Evolutionary conservation across 2,113 vertebrate genomes (phyloP).

Genomic region (Podilymbus podiceps): DNA sequence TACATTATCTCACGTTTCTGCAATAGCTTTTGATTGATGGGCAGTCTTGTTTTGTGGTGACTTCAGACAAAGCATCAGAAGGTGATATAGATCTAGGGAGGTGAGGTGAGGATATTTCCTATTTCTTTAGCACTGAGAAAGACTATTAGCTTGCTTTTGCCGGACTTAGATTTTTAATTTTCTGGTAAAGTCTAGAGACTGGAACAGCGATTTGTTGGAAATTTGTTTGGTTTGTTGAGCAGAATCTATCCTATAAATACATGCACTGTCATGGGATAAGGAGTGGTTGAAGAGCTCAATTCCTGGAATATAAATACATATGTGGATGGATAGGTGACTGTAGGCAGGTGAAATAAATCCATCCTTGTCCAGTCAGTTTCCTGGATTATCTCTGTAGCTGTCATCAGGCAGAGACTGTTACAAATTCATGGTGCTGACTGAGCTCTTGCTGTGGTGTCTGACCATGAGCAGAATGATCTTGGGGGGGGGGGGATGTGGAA

Average conservation of each 20-base stretch:
- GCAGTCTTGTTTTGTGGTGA: neutral
- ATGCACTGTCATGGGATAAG: neutral
- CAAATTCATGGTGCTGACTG: neutral
- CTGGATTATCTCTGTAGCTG: neutral
- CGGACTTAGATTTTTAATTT: neutral
- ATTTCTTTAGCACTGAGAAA: neutral
- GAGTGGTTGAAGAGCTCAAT: neutral
- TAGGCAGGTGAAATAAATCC: neutral
- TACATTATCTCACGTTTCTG: neutral
- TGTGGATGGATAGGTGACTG: neutral
- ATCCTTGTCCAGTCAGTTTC: neutral
- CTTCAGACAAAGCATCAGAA: neutral
- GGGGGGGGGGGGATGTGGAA: too few relatives aligned
- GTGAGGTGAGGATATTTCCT: neutral
- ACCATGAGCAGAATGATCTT: neutral
- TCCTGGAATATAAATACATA: neutral
- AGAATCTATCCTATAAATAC: neutral
- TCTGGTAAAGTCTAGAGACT: neutral
- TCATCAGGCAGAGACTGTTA: neutral
- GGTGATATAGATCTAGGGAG: neutral
- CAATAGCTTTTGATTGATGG: neutral
- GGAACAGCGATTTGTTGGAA: neutral
- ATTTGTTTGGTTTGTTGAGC: neutral
- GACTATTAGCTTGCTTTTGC: neutral
- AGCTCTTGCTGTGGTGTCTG: neutral